Conservation (phyloP, 2,113 vertebrate genomes). For the Todiramphus chloris region DNA sequence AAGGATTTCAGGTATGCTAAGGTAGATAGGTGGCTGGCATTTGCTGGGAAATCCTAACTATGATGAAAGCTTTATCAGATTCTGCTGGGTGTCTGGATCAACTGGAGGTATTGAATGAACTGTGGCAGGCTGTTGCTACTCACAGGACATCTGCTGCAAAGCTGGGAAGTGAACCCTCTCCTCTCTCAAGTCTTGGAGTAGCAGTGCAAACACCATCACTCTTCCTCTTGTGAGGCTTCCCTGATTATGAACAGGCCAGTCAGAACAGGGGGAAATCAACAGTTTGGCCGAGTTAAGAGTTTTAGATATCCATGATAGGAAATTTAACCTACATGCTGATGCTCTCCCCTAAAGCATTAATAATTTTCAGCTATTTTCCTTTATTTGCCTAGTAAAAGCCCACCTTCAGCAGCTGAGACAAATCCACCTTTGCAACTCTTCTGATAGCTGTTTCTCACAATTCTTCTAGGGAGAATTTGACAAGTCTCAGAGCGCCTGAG, state of each 20-base stretch:
- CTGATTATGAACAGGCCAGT: background rate
- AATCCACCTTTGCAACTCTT: background rate
- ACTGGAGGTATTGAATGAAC: background rate
- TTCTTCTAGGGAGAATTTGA: background rate
- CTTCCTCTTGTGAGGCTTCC: background rate
- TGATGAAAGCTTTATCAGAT: background rate
- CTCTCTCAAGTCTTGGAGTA: background rate
- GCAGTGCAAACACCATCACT: background rate
- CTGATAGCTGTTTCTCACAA: background rate
- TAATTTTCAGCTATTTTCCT: background rate
- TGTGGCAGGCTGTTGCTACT: background rate
- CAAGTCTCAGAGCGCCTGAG: constrained; percentile 4
- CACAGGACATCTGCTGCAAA: background rate
- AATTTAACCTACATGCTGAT: background rate
- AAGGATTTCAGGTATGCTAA: background rate
- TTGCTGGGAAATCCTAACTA: background rate
- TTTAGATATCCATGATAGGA: background rate
- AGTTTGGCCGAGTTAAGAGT: background rate
- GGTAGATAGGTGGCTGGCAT: background rate
- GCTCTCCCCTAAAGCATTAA: background rate
- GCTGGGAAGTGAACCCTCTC: background rate
- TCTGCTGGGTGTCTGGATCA: background rate
- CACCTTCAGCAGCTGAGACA: background rate
- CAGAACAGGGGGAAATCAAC: background rate
- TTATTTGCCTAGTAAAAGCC: background rate